phyloP scores from a whole-genome alignment of 1,140 invertebrate species.

The Nomia melanderi region DNA sequence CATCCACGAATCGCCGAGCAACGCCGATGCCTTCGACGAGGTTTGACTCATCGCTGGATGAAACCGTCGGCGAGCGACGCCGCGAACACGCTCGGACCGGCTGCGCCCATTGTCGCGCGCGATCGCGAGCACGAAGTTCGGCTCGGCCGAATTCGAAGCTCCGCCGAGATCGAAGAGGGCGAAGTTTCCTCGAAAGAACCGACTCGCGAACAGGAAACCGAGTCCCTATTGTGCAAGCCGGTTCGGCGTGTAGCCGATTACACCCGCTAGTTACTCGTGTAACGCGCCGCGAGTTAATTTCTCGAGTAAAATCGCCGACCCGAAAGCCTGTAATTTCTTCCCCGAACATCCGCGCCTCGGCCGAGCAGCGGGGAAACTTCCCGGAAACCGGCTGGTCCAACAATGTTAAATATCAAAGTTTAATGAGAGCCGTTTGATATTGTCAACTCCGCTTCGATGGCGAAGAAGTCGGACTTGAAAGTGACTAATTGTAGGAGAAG shows the following conservation, averaged over 20 bases:
- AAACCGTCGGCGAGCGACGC: constrained; percentile 15
- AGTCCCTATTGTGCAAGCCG: background rate
- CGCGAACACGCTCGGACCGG: background rate
- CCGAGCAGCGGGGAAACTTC: background rate
- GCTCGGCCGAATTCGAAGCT: constrained; percentile 17
- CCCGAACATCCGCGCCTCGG: background rate
- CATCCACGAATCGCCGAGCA: constrained; percentile 8
- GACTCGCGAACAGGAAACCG: constrained; percentile 9
- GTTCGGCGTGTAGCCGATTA: constrained; percentile 8
- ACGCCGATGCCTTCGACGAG: constrained; percentile 2
- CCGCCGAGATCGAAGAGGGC: background rate
- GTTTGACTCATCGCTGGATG: constrained; percentile 20
- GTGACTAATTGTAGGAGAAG: background rate
- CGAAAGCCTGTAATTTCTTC: background rate
- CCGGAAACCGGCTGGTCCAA: background rate
- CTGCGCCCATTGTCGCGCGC: no score
- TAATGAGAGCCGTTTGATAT: background rate
- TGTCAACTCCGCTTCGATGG: background rate
- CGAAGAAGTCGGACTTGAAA: background rate
- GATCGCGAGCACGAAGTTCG: background rate
- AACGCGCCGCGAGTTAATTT: constrained; percentile 19
- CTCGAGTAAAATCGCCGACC: background rate
- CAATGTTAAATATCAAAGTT: background rate
- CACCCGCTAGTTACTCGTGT: background rate
- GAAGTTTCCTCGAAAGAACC: constrained; percentile 8